These are phyloP conservation scores for Clusia tigrina DNA, from an alignment of 2,888 invertebrate species.

Conservation along the genomic window DNA sequence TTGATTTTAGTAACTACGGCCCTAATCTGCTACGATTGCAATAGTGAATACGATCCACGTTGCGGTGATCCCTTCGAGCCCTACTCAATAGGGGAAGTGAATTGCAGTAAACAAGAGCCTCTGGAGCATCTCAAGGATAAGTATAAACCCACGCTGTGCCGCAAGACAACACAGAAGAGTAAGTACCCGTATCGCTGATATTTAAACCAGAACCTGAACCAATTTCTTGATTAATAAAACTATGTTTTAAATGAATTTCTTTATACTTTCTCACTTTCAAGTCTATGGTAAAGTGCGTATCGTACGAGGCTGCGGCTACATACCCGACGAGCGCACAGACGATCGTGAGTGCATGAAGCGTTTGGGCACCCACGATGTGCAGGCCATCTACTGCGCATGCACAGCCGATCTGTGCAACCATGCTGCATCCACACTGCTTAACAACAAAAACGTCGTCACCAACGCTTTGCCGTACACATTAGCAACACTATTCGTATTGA, in stretches of 20 bases:
- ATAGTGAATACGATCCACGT: slow-evolving; percentile 87
- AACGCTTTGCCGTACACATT: slow-evolving; percentile 47
- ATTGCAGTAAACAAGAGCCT: slow-evolving; percentile 79
- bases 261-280: slow-evolving; percentile 62
- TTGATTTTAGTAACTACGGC: slow-evolving; percentile 67
- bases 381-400: slow-evolving; percentile 81
- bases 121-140: slow-evolving; percentile 72
- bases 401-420: slow-evolving; percentile 79
- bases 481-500: slow-evolving; percentile 37
- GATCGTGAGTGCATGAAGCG: slow-evolving; percentile 73
- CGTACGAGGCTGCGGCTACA: slow-evolving; percentile 83
- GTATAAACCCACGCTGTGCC: slow-evolving; percentile 72
- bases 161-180: slow-evolving; percentile 85
- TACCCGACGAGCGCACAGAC: slow-evolving; percentile 70
- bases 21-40: slow-evolving; percentile 87
- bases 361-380: slow-evolving; percentile 78
- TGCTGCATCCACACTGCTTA: slow-evolving; percentile 57
- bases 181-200: too few species aligned
- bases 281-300: slow-evolving; percentile 79
- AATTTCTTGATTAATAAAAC: not conserved
- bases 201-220: too few species aligned
- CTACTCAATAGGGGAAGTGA: slow-evolving; percentile 82
- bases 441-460: slow-evolving; percentile 44
- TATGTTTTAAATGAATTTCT: not conserved
- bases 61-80: slow-evolving; percentile 90